A percentile compares a stretch with the other conserved stretches of the same genome.
Evolutionary conservation across 2,797 vertebrate species (phyloP).

Genomic region (Acanthornis magna): DNA sequence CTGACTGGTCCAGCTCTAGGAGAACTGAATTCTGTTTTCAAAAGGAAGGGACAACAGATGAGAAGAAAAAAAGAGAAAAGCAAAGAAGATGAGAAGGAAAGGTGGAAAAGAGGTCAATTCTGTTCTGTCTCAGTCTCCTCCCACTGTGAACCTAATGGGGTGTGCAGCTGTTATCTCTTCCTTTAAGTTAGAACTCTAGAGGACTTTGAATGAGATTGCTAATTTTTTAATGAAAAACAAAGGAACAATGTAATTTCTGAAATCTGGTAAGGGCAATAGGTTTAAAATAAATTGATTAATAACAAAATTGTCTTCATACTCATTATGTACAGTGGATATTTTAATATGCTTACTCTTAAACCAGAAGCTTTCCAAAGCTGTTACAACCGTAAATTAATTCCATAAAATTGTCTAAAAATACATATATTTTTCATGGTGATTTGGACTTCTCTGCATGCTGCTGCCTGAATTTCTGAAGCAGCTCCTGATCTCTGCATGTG

Average conservation of each 20-base stretch:
- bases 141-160: not conserved
- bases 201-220: not conserved
- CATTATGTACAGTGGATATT: fast-evolving
- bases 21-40: not conserved
- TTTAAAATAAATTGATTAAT: not conserved
- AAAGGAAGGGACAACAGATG: not conserved
- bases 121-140: not conserved
- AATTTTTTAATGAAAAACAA: not conserved
- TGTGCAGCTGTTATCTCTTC: not conserved
- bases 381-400: not conserved
- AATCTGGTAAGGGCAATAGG: not conserved
- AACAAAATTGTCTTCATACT: not conserved
- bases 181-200: not conserved
- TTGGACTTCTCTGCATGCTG: not conserved
- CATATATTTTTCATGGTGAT: not conserved
- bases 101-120: not conserved
- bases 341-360: not conserved
- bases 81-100: not conserved
- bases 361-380: not conserved
- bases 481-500: not conserved
- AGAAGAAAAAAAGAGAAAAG: not conserved
- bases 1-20: not conserved
- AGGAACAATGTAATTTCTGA: not conserved
- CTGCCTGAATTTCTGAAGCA: not conserved
- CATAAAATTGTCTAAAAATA: not conserved